Evolutionary conservation across 2,113 vertebrate species (phyloP), one percentile per base, ranked within the genome.

Genomic region (Sceloporus undulatus): DNA sequence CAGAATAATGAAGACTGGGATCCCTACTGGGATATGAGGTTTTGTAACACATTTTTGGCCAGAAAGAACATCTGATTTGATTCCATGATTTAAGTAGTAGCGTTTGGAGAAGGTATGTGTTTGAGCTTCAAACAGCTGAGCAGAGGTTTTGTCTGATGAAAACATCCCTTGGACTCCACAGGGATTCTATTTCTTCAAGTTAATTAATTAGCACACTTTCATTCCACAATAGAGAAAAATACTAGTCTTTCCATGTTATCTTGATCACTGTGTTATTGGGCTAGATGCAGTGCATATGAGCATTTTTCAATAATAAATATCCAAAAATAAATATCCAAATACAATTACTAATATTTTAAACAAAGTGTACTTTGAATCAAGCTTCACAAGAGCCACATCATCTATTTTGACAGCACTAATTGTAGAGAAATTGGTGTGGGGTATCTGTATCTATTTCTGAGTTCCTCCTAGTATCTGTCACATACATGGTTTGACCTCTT

Each of bases 81-180:
- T 7, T 70, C 7, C 48, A 16, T 84, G 84, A 52, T 86, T 54
- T 66, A 90, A 76, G 62, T 83, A 85, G 62, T 1, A 81, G 3
- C 71, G 65, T 1, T 75, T 21, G 74, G 88, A 79, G 89, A 82
- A 93, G 73, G 9, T 19, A 82, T 25, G 52, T 0, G 10, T 14
- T 88, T 80, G 54, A 91, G 78, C 21, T 83, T 77, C 66, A 89
- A 80, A 5, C 34, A 27, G 54, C 59, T 73, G 74, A 91, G 90
- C n/a, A 84, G 27, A 9, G 1, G 10, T 66, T 27, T 1, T 83
- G 78, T 52, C 40, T 25, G 65, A 19, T 82, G 56, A 77, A 87
- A 81, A 62, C 8, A 66, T n/a, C 21, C 65, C 14, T 79, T 25
- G 23, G 27, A 94, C 90, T 29, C 74, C 7, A 75, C 19, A 56